Evolutionary conservation across 2,888 invertebrate species (phyloP).

Genomic region (Trisateles emortualis): DNA sequence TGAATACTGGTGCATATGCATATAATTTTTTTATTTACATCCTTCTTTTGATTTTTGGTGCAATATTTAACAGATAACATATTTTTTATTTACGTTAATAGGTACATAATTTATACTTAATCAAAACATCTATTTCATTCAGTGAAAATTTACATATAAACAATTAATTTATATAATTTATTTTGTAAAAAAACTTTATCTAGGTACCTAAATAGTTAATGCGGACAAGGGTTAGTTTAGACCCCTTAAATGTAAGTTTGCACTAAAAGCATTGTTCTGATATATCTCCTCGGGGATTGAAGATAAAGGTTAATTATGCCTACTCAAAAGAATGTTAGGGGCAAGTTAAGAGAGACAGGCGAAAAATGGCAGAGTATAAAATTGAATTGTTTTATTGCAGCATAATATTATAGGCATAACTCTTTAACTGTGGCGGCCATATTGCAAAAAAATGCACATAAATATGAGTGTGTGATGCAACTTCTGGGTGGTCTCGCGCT

Average conservation of each 20-base stretch:
- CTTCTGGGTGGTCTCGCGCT: too few species aligned
- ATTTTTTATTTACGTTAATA: too few species aligned
- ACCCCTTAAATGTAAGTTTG: constrained; percentile 47
- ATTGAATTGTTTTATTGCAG: too few species aligned
- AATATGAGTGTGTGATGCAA: too few species aligned
- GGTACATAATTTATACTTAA: not conserved
- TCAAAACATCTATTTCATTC: not conserved
- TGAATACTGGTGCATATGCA: too few species aligned
- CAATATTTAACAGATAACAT: too few species aligned
- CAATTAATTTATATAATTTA: too few species aligned
- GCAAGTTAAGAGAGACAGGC: constrained; percentile 14
- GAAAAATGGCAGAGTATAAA: not conserved
- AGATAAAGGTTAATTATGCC: constrained; percentile 60
- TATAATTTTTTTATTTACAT: too few species aligned
- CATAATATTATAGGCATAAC: too few species aligned
- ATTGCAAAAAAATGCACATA: too few species aligned
- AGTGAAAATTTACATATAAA: not conserved
- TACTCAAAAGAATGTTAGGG: constrained; percentile 35
- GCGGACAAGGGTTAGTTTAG: constrained; percentile 20
- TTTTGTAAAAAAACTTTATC: constrained; percentile 1
- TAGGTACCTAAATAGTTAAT: constrained; percentile 2
- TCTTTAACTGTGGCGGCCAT: too few species aligned
- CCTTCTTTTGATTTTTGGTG: too few species aligned
- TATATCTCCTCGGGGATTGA: constrained; percentile 40
- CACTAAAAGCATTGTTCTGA: constrained; percentile 71